Evolutionary conservation across 1,140 invertebrate species (phyloP).

Genomic region (Bathynomus jamesi): DNA sequence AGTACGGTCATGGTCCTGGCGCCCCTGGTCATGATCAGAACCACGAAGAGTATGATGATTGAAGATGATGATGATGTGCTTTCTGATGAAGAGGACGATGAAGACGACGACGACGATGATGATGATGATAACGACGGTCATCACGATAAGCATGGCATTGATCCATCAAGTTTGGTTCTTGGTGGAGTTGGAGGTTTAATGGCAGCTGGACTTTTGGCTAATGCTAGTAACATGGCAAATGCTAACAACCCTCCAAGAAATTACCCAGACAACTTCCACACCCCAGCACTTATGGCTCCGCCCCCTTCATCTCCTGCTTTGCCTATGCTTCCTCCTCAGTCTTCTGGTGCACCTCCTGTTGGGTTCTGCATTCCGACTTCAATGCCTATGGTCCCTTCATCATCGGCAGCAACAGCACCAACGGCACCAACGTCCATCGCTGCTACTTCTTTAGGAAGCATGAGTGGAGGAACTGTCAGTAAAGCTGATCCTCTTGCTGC

Average conservation of each 20-base stretch:
- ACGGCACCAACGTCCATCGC: conserved; percentile 25
- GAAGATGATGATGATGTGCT: too few relatives aligned
- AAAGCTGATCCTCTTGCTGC: conserved; percentile 29
- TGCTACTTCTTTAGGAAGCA: conserved; percentile 9
- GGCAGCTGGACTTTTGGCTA: neutral
- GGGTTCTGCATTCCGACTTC: conserved; percentile 7
- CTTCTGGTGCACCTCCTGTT: conserved; percentile 12
- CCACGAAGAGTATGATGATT: conserved; percentile 26
- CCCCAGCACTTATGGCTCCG: neutral
- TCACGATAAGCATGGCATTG: conserved; percentile 7
- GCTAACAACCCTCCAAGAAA: neutral
- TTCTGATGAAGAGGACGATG: conserved; percentile 23
- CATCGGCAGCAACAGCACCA: neutral
- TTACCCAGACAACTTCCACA: conserved; percentile 7
- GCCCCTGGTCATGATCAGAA: conserved; percentile 12
- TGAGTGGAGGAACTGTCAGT: conserved; percentile 31
- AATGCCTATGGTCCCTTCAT: conserved; percentile 17
- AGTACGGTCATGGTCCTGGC: conserved; percentile 15
- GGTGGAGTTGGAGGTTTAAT: conserved; percentile 5
- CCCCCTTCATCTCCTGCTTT: conserved; percentile 11
- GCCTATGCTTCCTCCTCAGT: conserved; percentile 3
- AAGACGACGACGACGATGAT: conserved; percentile 21
- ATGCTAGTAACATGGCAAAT: neutral
- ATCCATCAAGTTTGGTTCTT: conserved; percentile 2
- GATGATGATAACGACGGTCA: conserved; percentile 26